Conservation (phyloP, 2,113 vertebrate genomes). For the Sinocyclocheilus maitianheensis region DNA sequence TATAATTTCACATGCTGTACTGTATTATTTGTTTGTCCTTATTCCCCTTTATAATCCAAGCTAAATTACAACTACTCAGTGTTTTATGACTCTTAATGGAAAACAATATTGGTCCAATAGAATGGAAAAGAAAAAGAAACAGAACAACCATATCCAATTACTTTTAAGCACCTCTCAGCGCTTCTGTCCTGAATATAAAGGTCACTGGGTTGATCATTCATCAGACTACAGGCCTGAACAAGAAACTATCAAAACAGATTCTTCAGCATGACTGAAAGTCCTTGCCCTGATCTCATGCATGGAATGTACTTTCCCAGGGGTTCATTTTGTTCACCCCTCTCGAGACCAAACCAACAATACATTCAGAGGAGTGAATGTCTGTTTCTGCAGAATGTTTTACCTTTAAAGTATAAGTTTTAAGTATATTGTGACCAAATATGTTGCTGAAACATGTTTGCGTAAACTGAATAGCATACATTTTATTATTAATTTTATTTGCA, state of each 20-base stretch:
- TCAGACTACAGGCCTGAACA: background rate
- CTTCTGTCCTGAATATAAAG: constrained; percentile 7
- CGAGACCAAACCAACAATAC: background rate
- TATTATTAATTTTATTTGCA: too few relatives aligned
- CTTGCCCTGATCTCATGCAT: background rate
- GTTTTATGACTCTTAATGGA: background rate
- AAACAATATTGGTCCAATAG: background rate
- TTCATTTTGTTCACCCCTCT: background rate
- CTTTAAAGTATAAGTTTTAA: background rate
- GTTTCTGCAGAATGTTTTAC: background rate
- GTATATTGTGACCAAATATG: too few relatives aligned
- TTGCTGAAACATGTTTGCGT: too few relatives aligned
- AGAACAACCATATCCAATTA: background rate
- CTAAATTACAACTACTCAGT: background rate
- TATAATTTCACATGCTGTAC: too few relatives aligned
- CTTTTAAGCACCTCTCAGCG: background rate
- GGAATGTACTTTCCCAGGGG: background rate
- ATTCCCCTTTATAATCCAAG: background rate
- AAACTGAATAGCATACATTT: too few relatives aligned
- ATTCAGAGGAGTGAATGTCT: background rate
- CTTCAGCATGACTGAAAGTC: background rate
- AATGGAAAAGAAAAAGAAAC: background rate
- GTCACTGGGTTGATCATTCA: background rate
- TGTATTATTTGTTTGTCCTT: background rate
- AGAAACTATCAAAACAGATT: background rate